Evolutionary conservation across 2,797 vertebrate species (phyloP), one percentile per base, ranked within the genome.

Genomic region (Danio choprae): DNA sequence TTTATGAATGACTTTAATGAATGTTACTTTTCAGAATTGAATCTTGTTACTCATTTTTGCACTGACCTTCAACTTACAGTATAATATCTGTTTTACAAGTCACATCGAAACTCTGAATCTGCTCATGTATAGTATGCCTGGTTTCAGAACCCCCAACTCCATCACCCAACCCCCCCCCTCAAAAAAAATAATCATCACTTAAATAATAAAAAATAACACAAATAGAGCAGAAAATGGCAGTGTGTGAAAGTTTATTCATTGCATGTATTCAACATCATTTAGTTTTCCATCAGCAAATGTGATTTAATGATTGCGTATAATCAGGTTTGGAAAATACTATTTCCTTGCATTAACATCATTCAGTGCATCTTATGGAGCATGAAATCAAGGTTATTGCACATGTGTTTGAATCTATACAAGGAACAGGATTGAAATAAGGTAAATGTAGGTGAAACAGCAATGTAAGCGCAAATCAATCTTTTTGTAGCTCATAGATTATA

Each of bases 321-420:
- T 56, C 62, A 77, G 40, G 20, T 44, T 74, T 40, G 5, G 18
- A 65, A 22, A 36, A n/a, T 29, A 18, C 40, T 13, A 13, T 46
- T 46, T 77, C 22, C 15, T 56, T 7, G 4, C 62, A 67, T 77
- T 68, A 40, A 13, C 75, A 59, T 36, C 18, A 62, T 62, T 43
- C 5, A 40, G 56, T 59, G 29, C 29, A 29, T 55, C n/a, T 10
- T 15, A 8, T 58, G 20, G 22, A 77, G 41, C 64, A 46, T 77
- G 22, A 77, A 46, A 58, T 65, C 13, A 56, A 29, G 22, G 22
- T 46, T 46, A 68, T 46, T 77, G 51, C 46, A 77, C 53, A 20
- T 68, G 77, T 16, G 6, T 16, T 59, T 6, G 3, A 68, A 68
- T 56, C 7, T 13, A 38, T 40, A 56, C 68, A 46, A 29, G 40